Conservation (phyloP, 2,888 invertebrate species). For the Polydrusus pterygomalis region DNA sequence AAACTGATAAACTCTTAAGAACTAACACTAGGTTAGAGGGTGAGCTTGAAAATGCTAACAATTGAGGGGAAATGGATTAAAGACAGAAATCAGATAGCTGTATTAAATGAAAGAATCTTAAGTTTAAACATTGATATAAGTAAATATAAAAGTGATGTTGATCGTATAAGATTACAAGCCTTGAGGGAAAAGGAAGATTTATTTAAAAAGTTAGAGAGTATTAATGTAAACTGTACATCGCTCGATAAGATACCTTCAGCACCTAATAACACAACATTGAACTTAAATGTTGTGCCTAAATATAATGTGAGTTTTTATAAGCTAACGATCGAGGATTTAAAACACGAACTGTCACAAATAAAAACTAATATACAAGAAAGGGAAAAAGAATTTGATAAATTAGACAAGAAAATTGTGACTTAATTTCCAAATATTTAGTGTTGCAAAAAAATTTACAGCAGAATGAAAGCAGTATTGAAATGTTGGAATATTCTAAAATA, state of each 20-base stretch:
- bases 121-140: constrained; percentile 55
- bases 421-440: constrained; percentile 51
- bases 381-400: constrained; percentile 49
- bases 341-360: constrained; percentile 55
- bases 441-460: constrained; percentile 57
- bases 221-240: constrained; percentile 35
- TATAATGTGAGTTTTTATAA: constrained; percentile 55
- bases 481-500: constrained; percentile 56
- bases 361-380: constrained; percentile 56
- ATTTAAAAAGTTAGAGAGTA: constrained; percentile 52
- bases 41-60: constrained; percentile 58
- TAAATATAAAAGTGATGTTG: constrained; percentile 55
- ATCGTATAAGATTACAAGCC: constrained; percentile 53
- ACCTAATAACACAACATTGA: constrained; percentile 7
- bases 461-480: constrained; percentile 56
- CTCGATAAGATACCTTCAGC: constrained; percentile 23
- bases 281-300: background rate
- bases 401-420: constrained; percentile 57
- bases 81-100: constrained; percentile 49
- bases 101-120: constrained; percentile 51
- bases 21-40: constrained; percentile 55
- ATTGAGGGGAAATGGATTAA: constrained; percentile 49
- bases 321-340: constrained; percentile 57
- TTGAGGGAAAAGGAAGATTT: constrained; percentile 57
- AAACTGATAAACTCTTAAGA: constrained; percentile 57